phyloP scores from a whole-genome alignment of 2,797 vertebrate genomes.

The Phaenicophaeus curvirostris region DNA sequence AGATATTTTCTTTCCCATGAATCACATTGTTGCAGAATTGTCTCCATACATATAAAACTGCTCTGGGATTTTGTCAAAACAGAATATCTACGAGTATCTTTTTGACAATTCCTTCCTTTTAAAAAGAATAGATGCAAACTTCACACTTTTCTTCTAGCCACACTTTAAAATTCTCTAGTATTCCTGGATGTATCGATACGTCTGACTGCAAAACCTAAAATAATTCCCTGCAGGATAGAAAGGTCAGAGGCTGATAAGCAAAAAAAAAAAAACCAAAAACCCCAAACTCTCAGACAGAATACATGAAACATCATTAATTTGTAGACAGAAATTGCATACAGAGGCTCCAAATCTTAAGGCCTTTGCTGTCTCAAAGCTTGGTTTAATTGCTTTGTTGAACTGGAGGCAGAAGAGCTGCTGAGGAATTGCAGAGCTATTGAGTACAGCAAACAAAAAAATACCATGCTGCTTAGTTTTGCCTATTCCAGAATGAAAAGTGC shows the following conservation, averaged over 20 bases:
- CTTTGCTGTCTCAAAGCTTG: background rate
- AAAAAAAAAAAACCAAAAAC: background rate
- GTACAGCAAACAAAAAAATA: background rate
- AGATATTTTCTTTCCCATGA: background rate
- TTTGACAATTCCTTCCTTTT: background rate
- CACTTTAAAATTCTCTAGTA: background rate
- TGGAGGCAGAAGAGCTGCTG: background rate
- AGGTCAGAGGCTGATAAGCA: background rate
- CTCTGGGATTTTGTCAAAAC: background rate
- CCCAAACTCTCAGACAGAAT: background rate
- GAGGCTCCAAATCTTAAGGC: background rate
- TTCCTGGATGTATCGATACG: background rate
- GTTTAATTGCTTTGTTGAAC: background rate
- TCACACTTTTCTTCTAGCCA: background rate
- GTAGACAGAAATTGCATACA: background rate
- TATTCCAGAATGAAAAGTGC: background rate
- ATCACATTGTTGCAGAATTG: background rate
- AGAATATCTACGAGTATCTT: background rate
- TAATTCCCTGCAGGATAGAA: background rate
- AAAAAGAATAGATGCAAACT: background rate
- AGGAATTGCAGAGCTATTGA: background rate
- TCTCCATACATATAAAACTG: background rate
- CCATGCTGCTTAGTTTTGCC: background rate
- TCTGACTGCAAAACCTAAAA: background rate
- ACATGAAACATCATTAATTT: background rate